A percentile compares a stretch with the other conserved stretches of the same genome.
Conservation (phyloP, 2,113 vertebrate genomes). For the Electrona antarctica region DNA sequence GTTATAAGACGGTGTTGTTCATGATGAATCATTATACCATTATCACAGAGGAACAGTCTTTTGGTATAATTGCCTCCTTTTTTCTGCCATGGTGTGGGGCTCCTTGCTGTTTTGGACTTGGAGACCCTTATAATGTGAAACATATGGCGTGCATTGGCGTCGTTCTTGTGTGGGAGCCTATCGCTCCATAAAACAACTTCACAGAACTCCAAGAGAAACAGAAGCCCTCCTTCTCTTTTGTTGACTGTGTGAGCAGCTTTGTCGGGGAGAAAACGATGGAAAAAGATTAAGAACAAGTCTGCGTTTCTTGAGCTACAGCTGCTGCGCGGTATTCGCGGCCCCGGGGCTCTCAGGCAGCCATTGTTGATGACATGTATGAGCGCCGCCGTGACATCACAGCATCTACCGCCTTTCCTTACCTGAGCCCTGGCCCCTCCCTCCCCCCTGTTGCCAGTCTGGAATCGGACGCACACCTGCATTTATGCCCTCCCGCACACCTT, state of each 20-base stretch:
- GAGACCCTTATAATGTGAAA: slow-evolving; percentile 67
- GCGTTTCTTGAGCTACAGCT: slow-evolving; percentile 55
- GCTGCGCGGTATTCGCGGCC: slow-evolving; percentile 64
- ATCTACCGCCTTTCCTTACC: slow-evolving; percentile 6
- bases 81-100: slow-evolving; percentile 51
- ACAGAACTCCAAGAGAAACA: slow-evolving; percentile 15
- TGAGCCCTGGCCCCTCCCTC: slow-evolving; percentile 3
- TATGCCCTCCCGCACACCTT: slow-evolving; percentile 17
- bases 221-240: slow-evolving; percentile 14
- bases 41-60: slow-evolving; percentile 1
- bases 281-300: slow-evolving; percentile 12
- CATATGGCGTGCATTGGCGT: slow-evolving; percentile 49
- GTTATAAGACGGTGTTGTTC: slow-evolving; percentile 19
- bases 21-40: slow-evolving; percentile 12
- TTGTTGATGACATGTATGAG: slow-evolving; percentile 61
- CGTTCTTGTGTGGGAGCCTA: slow-evolving; percentile 33
- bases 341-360: slow-evolving; percentile 47
- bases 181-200: slow-evolving; percentile 3
- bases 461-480: slow-evolving; percentile 51
- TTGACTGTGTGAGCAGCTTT: slow-evolving; percentile 22
- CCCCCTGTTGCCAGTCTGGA: slow-evolving; percentile 13
- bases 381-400: slow-evolving; percentile 53
- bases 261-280: slow-evolving; percentile 30
- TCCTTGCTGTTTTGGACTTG: slow-evolving; percentile 47
- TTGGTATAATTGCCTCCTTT: slow-evolving; percentile 30